These are phyloP conservation scores for Schizothorax lantsangensis DNA, from an alignment of 2,797 vertebrate species.

Conservation along the genomic window DNA sequence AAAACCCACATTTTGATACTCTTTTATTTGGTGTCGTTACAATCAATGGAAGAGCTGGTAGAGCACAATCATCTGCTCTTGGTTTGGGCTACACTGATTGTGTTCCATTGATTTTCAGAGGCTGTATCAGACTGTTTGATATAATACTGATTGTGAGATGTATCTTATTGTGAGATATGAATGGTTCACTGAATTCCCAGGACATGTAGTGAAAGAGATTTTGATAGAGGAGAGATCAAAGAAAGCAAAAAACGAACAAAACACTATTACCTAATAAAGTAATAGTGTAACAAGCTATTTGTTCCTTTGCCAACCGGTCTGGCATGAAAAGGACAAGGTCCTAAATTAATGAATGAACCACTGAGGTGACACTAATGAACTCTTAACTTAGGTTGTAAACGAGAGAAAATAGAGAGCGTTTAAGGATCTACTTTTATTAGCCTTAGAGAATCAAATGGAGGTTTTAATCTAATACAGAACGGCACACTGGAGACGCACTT, in stretches of 20 bases:
- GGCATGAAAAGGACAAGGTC: slow-evolving; percentile 72
- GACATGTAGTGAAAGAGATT: background rate
- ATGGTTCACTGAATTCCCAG: slow-evolving; percentile 1
- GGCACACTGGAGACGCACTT: slow-evolving; percentile 44
- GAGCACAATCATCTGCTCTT: slow-evolving; percentile 22
- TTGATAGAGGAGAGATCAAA: slow-evolving; percentile 40
- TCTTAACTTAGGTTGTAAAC: slow-evolving; percentile 71
- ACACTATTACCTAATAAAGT: slow-evolving; percentile 67
- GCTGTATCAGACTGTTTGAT: slow-evolving; percentile 30
- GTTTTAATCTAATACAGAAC: slow-evolving; percentile 32
- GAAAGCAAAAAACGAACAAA: slow-evolving; percentile 30
- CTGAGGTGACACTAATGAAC: slow-evolving; percentile 73
- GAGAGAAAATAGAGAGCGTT: slow-evolving; percentile 60
- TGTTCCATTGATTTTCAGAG: slow-evolving; percentile 42
- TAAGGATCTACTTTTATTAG: slow-evolving; percentile 76
- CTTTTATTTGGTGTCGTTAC: slow-evolving; percentile 29
- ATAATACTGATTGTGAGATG: slow-evolving; percentile 38
- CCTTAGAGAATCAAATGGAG: slow-evolving; percentile 45
- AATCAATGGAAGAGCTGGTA: slow-evolving; percentile 17
- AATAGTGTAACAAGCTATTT: slow-evolving; percentile 76
- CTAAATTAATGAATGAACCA: slow-evolving; percentile 71
- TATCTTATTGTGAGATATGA: slow-evolving; percentile 39
- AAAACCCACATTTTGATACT: slow-evolving; percentile 1
- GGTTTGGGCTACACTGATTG: slow-evolving; percentile 20
- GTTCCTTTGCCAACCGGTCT: slow-evolving; percentile 69